Evolutionary conservation across 1,140 invertebrate genomes (phyloP), one percentile per base, ranked within the genome.

Genomic region (Drosophila funebris): DNA sequence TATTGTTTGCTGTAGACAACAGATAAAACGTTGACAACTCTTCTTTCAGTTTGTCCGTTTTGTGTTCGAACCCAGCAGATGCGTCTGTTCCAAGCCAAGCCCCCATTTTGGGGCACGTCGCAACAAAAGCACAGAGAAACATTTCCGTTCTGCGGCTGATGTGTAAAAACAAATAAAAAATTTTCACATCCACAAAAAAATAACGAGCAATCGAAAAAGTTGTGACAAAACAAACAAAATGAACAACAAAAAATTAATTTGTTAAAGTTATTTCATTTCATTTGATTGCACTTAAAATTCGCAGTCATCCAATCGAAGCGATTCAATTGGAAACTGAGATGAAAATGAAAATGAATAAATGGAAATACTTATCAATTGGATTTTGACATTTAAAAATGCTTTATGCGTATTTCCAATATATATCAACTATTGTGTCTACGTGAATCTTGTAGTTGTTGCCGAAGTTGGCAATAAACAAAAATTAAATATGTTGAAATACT

Each of bases 21-120:
- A 72, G 73, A 85, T 69, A 85, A 81, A 85, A 54, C 66, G 74
- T 87, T 85, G 82, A 87, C 82, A 85, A 82, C 64, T 60, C 36
- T 64, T 33, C 48, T 52, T 20, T 56, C 33, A 39, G 24, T 57
- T 18, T 36, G 27, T 18, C n/a, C 36, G 11, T 22, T n/a, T n/a
- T 22, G 22, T 22, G 4, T 22, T 27, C 39, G 27, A 5, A 69
- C 41, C 71, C 79, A 77, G 39, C n/a, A 53, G 39, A 56, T 61
- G 41, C 53, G 14, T 27, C 20, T 13, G 22, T 46, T 24, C 36
- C 48, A 41, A 58, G 37, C 37, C 46, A 48, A 44, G 54, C 60
- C 56, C 41, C 83, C 82, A 87, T 87, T 87, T 87, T 82, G 73
- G 78, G 83, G 81, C 82, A 67, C 77, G 82, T 75, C 79, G 67